A percentile compares a stretch with the other conserved stretches of the same genome.
Conservation (phyloP, 2,888 invertebrate species). For the Platycheirus rosarum region DNA sequence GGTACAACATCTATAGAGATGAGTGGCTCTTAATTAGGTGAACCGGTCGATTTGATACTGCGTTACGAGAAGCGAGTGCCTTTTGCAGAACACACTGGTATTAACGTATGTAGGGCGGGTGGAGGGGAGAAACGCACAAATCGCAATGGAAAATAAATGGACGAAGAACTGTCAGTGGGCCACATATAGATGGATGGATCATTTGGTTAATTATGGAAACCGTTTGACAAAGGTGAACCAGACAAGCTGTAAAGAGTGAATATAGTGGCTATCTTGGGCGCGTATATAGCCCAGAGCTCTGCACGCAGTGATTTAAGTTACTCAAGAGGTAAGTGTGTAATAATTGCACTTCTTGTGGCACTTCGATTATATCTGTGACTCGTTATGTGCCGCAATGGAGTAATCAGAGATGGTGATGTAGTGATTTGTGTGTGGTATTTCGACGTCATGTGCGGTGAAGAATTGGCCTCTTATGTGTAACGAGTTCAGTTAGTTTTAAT, state of each 20-base stretch:
- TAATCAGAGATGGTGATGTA: not conserved
- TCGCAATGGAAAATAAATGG: conserved; percentile 2
- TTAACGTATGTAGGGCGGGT: too few species aligned
- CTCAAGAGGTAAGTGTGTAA: conserved; percentile 49
- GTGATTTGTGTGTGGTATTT: conserved; percentile 1
- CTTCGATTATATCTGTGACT: conserved; percentile 24
- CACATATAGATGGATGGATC: conserved; percentile 47
- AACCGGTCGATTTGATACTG: conserved; percentile 49
- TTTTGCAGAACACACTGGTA: conserved; percentile 48
- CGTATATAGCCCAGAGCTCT: conserved; percentile 3
- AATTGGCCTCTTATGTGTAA: conserved; percentile 40
- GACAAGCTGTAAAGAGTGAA: conserved; percentile 15
- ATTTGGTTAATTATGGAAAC: conserved; percentile 70
- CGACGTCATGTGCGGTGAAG: not conserved
- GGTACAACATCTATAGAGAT: conserved; percentile 28
- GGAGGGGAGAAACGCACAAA: conserved; percentile 49
- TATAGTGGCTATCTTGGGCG: not conserved
- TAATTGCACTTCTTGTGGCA: conserved; percentile 58
- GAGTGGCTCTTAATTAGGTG: conserved; percentile 72
- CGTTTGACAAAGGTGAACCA: conserved; percentile 69
- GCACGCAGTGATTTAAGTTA: conserved; percentile 30
- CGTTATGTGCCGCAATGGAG: conserved; percentile 11
- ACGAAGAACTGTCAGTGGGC: conserved; percentile 47
- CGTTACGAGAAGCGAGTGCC: conserved; percentile 24
- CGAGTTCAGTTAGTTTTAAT: conserved; percentile 37